Evolutionary conservation across 2,113 vertebrate genomes (phyloP), one percentile per base, ranked within the genome.

Genomic region (Balaeniceps rex): DNA sequence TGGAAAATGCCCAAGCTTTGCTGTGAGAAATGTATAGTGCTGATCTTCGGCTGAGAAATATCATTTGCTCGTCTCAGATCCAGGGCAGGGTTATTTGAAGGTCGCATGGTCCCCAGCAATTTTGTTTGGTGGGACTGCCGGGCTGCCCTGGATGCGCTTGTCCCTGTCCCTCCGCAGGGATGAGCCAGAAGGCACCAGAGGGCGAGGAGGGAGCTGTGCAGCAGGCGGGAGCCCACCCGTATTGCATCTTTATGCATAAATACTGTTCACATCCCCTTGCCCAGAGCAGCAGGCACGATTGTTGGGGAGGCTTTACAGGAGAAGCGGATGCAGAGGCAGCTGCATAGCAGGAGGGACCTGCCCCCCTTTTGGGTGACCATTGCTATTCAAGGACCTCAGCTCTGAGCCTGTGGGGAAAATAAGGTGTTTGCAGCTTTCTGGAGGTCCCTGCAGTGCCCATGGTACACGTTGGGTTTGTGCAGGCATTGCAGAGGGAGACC

Each of bases 1-100:
- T 91, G 95, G 96, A 95, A 95, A 91, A 87, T 95, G 91, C 94
- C 95, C 82, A 40, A 49, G 82, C 75, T 91, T 63, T 74, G 34
- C 91, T 87, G 42, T 91, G 95, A 90, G 84, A 95, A 95, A 90
- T 51, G 75, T 58, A 60, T 38, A 51, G 79, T 25, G 42, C 71
- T 90, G 84, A 77, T 94, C 71, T 86, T 55, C 3, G 10, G 47
- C 66, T 91, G 96, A 91, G 71, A 93, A 90, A 69, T 78, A 51
- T 52, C 34, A 3, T 74, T 90, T 91, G 75, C 46, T 93, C 3
- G 0, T 76, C 75, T 83, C 21, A 12, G 38, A 90, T 90, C 26
- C 78, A 78, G 87, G 89, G 34, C 87, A 93, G 93, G 78, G 84
- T 96, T 91, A 85, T 82, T 93, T 83, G 93, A 88, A 91, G 96